Conservation (phyloP, 2,113 vertebrate genomes). For the Eretmochelys imbricata region DNA sequence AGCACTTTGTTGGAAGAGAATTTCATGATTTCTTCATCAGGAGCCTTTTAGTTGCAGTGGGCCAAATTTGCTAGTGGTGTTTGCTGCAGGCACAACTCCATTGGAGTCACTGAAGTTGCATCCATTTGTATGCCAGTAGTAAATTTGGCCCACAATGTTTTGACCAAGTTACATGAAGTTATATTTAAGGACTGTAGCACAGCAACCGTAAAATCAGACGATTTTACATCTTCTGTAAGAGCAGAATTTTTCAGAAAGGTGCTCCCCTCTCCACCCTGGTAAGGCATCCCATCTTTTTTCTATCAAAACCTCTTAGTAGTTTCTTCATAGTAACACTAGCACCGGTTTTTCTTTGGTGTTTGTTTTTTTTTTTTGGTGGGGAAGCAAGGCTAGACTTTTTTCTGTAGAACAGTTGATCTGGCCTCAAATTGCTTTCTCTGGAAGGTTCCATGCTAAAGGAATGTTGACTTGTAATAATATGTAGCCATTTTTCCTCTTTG, state of each 20-base stretch:
- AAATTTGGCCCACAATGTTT: neutral
- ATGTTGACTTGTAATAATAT: neutral
- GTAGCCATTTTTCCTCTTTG: neutral
- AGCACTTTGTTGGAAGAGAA: neutral
- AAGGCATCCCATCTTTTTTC: neutral
- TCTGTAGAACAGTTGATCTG: neutral
- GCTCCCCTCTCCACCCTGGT: neutral
- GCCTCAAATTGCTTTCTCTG: neutral
- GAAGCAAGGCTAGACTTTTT: neutral
- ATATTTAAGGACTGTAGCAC: neutral
- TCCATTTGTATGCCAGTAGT: neutral
- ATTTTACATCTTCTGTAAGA: neutral
- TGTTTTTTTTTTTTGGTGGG: neutral
- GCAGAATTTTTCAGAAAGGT: neutral
- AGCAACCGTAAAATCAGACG: neutral
- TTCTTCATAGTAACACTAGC: neutral
- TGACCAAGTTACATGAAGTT: neutral
- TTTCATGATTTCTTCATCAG: conserved; percentile 19
- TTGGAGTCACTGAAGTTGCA: neutral
- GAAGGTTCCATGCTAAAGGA: neutral
- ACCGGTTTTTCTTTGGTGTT: neutral
- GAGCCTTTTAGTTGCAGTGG: neutral
- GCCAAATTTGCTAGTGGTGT: neutral
- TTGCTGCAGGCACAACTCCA: neutral
- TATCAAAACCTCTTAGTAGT: fast-evolving